phyloP scores from a whole-genome alignment of 2,888 invertebrate species.

The Nesidiocoris tenuis region DNA sequence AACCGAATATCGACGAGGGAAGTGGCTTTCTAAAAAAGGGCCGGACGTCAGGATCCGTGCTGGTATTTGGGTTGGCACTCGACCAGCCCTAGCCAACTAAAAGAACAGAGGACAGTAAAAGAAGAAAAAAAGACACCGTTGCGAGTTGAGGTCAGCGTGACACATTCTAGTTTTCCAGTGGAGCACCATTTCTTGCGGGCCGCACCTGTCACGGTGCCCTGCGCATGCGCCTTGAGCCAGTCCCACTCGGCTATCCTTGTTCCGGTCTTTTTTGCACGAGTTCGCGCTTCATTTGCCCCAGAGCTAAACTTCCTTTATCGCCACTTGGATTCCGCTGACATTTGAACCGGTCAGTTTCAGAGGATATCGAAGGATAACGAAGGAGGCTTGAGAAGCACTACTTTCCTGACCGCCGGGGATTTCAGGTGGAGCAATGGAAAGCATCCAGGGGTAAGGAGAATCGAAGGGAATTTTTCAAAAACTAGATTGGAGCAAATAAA shows the following conservation, averaged over 20 bases:
- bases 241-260: constrained; percentile 14
- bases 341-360: neutral
- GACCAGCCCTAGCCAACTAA: neutral
- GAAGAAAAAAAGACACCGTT: neutral
- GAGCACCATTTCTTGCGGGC: constrained; percentile 23
- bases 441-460: too few species aligned
- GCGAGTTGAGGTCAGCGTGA: constrained; percentile 28
- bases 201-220: constrained; percentile 23
- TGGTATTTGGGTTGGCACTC: constrained; percentile 20
- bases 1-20: too few species aligned
- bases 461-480: too few species aligned
- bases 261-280: constrained; percentile 13
- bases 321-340: neutral
- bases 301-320: neutral
- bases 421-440: too few species aligned
- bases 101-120: constrained; percentile 7
- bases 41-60: too few species aligned
- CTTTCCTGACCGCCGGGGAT: too few species aligned
- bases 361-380: too few species aligned
- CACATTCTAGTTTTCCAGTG: constrained; percentile 9
- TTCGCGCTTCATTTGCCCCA: constrained; percentile 3
- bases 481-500: too few species aligned
- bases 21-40: too few species aligned
- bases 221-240: neutral
- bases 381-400: too few species aligned